Evolutionary conservation across 2,888 invertebrate species (phyloP), one percentile per base, ranked within the genome.

Genomic region (Cantharis flavilabris): DNA sequence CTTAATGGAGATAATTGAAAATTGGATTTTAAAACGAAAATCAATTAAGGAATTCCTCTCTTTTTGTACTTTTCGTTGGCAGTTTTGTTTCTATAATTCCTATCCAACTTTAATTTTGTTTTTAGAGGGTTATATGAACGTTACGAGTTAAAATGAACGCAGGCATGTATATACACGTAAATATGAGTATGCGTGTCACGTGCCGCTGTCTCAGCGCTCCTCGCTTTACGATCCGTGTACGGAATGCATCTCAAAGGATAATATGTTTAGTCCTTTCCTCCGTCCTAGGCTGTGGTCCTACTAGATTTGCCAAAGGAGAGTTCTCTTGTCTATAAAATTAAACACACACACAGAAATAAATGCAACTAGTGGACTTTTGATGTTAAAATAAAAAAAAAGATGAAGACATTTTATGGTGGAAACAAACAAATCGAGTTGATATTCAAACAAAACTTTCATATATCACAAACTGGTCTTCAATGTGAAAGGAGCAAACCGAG

Each of bases 131-230:
- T 70, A 69, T 67, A 49, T 69, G 72, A 72, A 70, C 70, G 75
- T 69, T 73, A 62, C 65, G 69, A 79, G 72, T 63, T 71, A 70
- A 73, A 73, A 79, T 74, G 71, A 71, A 74, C 73, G 77, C 70
- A 77, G 76, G 73, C 73, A 67, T 77, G 73, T 71, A 49, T 49
- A 49, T 49, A 49, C 49, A 69, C 69, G 30, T 16, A 26, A 16
- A 71, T 76, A 71, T 73, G 75, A 65, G 83, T 83, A 85, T 84
- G 84, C 85, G 77, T 76, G 83, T 85, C 85, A 85, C 85, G 85
- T 82, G 82, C 80, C 78, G 81, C 84, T 83, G 85, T 84, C 85
- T 85, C 85, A 84, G 84, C 85, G 82, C 83, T 83, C 83, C 84
- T 82, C 82, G 80, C 82, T 82, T 80, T 83, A 69, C 76, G 81